Conservation (phyloP, 92 coral and sea anemone genomes). For the Epizoanthus scotinus region DNA sequence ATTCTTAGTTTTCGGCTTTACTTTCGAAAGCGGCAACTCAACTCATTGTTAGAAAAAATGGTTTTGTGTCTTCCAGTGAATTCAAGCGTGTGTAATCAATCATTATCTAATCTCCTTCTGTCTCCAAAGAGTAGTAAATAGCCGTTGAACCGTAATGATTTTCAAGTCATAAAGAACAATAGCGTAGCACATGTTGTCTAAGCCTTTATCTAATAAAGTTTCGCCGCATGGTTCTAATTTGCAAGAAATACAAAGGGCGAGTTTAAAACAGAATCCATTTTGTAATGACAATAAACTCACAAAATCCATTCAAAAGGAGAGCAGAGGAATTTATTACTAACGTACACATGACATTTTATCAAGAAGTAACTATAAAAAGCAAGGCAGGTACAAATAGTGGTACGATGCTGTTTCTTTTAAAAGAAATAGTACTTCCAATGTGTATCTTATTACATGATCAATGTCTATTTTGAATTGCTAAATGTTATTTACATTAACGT, state of each 20-base stretch:
- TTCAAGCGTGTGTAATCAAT: constrained; percentile 14
- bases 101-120: background rate
- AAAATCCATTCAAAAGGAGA: background rate
- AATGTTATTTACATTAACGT: background rate
- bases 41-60: background rate
- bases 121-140: background rate
- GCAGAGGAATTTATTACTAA: constrained; percentile 19
- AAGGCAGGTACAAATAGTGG: too few species aligned
- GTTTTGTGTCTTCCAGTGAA: background rate
- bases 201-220: background rate
- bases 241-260: constrained; percentile 30
- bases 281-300: background rate
- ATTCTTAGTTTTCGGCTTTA: background rate
- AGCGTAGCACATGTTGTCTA: constrained; percentile 35
- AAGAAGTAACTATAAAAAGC: background rate
- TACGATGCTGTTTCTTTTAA: too few species aligned
- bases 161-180: constrained; percentile 18
- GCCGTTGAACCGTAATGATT: constrained; percentile 12
- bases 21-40: background rate
- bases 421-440: too few species aligned
- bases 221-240: constrained; percentile 31
- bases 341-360: background rate
- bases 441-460: too few species aligned
- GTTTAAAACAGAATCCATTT: background rate
- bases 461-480: too few species aligned